Evolutionary conservation across 2,113 vertebrate species (phyloP).

Genomic region (Percina caprodes): DNA sequence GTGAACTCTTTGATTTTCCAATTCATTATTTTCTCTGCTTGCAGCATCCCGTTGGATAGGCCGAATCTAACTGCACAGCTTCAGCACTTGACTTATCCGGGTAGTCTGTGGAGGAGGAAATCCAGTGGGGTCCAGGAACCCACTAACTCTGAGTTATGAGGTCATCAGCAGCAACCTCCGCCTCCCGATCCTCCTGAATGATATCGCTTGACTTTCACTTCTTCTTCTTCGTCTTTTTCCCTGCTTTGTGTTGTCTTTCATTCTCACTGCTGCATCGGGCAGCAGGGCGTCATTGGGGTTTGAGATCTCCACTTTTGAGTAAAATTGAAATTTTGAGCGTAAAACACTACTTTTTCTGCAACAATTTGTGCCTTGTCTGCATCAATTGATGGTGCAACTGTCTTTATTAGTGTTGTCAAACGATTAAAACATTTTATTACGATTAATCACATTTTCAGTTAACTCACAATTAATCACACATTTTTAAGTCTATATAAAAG

Average conservation of each 20-base stretch:
- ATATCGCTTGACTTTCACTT: not conserved
- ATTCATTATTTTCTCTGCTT: constrained; percentile 68
- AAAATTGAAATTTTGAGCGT: no score
- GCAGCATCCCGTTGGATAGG: constrained; percentile 9
- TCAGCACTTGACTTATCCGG: not conserved
- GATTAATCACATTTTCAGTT: no score
- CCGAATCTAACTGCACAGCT: constrained; percentile 6
- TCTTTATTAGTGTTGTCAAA: no score
- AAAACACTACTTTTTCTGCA: no score
- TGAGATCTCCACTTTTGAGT: no score
- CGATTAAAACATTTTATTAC: no score
- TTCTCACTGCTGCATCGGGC: not conserved
- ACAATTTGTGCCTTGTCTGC: no score
- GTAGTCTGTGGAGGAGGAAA: constrained; percentile 65
- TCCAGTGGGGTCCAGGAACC: constrained; percentile 43
- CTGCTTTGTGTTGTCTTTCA: not conserved
- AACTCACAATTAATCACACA: no score
- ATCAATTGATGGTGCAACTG: no score
- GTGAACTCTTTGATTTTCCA: constrained; percentile 77
- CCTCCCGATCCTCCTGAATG: constrained; percentile 37
- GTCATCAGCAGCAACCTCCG: constrained; percentile 50
- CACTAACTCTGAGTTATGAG: constrained; percentile 58
- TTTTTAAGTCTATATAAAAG: no score
- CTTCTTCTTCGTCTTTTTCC: not conserved
- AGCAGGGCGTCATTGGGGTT: no score